A percentile compares a stretch with the other conserved stretches of the same genome.
phyloP scores from a whole-genome alignment of 1,140 invertebrate genomes.

The Drusus annulatus region DNA sequence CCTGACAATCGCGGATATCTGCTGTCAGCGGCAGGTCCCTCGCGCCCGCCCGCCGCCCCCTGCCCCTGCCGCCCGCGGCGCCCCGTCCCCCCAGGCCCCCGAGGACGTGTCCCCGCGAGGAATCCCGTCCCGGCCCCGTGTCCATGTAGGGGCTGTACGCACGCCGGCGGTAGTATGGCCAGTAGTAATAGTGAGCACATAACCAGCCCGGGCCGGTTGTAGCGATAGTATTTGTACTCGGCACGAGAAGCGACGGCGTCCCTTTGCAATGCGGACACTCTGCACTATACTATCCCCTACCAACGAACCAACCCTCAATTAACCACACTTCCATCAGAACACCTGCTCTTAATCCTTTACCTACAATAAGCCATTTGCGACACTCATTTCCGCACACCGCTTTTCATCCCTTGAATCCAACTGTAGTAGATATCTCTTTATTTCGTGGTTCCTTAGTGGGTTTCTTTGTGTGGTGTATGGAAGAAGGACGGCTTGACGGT shows the following conservation, averaged over 20 bases:
- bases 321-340: background rate
- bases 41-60: background rate
- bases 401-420: too few relatives aligned
- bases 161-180: conserved; percentile 51
- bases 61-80: background rate
- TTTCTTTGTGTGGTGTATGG: too few relatives aligned
- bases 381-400: background rate
- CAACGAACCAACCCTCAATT: conserved; percentile 1
- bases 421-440: too few relatives aligned
- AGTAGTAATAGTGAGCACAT: too few relatives aligned
- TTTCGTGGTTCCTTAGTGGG: too few relatives aligned
- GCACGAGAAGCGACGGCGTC: conserved; percentile 5
- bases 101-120: conserved; percentile 50
- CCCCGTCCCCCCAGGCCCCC: background rate
- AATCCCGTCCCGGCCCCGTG: conserved; percentile 49
- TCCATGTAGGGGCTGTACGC: conserved; percentile 53
- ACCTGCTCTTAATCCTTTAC: background rate
- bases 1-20: too few relatives aligned
- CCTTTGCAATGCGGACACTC: conserved; percentile 15
- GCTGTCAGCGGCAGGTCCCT: background rate
- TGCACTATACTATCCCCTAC: background rate
- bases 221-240: conserved; percentile 51
- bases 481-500: too few relatives aligned
- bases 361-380: background rate
- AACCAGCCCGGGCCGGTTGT: conserved; percentile 44